Conservation (phyloP, 2,113 vertebrate genomes). For the Gavia stellata region DNA sequence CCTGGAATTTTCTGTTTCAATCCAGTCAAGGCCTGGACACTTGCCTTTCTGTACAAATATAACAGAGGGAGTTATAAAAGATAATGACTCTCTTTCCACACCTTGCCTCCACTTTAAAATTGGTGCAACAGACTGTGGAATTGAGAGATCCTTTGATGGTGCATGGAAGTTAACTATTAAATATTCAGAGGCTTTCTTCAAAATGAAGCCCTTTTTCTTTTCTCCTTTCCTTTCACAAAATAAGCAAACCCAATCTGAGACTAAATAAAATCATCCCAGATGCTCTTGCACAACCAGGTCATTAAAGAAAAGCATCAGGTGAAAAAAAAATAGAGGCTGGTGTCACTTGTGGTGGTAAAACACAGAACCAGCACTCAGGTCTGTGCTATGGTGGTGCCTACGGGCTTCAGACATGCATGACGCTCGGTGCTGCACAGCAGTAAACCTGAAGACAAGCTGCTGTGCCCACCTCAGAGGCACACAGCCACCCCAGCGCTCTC, state of each 20-base stretch:
- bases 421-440: neutral
- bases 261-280: neutral
- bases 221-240: neutral
- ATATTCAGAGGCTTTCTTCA: neutral
- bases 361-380: neutral
- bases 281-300: neutral
- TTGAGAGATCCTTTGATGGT: neutral
- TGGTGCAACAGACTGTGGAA: neutral
- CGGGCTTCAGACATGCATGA: accelerated
- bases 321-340: neutral
- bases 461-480: neutral
- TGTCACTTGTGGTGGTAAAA: neutral
- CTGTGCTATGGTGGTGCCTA: neutral
- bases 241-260: neutral
- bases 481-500: neutral
- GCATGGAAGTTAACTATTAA: neutral
- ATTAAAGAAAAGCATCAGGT: neutral
- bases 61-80: neutral
- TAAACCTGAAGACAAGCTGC: neutral
- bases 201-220: neutral
- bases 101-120: neutral
- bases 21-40: neutral
- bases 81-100: neutral
- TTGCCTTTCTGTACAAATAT: neutral
- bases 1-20: neutral